Conservation (phyloP, 2,113 vertebrate species). For the Ariopsis seemanni region DNA sequence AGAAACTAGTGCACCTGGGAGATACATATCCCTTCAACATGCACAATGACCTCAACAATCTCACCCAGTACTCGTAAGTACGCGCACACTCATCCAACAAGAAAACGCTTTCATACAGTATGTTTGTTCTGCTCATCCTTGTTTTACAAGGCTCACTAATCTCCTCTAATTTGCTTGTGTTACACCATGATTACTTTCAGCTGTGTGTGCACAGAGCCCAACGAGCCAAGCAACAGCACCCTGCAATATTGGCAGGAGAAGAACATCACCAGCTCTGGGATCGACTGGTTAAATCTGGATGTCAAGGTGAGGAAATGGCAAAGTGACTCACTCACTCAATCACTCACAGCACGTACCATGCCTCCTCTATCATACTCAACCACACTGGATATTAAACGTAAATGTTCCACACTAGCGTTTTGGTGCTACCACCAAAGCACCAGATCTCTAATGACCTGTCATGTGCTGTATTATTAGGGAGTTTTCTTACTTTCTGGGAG, state of each 20-base stretch:
- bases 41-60: slow-evolving; percentile 90
- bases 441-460: too few relatives aligned
- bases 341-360: neutral
- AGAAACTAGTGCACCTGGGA: slow-evolving; percentile 95
- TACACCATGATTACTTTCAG: slow-evolving; percentile 63
- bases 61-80: slow-evolving; percentile 95
- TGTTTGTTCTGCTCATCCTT: neutral
- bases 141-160: neutral
- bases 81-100: neutral
- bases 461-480: neutral
- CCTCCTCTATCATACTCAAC: neutral
- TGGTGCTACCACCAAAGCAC: neutral
- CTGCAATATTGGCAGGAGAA: slow-evolving; percentile 80
- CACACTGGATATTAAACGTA: neutral
- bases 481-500: neutral
- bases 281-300: slow-evolving; percentile 89
- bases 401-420: neutral
- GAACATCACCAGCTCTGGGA: slow-evolving; percentile 83
- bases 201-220: slow-evolving; percentile 88
- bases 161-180: slow-evolving; percentile 8
- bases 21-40: slow-evolving; percentile 95
- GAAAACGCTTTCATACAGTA: neutral
- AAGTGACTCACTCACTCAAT: neutral
- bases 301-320: slow-evolving; percentile 70
- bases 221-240: slow-evolving; percentile 87